Base-by-base conservation (phyloP, 2,113 vertebrate species). In the Bagarius yarrelli region DNA sequence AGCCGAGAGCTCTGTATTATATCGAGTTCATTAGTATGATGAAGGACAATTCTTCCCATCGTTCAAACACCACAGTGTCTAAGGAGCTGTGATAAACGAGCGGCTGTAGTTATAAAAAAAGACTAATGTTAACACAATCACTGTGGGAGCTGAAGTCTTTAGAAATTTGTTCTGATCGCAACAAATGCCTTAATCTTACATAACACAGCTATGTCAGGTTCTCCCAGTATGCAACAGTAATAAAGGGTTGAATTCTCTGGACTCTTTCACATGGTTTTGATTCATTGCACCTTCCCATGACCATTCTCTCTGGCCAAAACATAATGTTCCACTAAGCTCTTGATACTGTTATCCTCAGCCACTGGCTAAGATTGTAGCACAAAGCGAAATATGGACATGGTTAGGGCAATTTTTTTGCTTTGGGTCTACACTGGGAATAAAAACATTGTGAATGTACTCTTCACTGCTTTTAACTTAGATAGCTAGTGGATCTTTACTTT, bases 291-390 rank as follows among this genome's bases (percentile, higher is more conserved):
- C 80, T 57, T 81, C 61, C 71, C 59, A 61, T 27, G 63, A 25
- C 72, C 47, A 25, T 27, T 13, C 72, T 67, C 72, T 40, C n/a
- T 81, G 80, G 80, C 80, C 80, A 76, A 67, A 81, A 81, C 80
- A 81, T 72, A 81, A 57, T 67, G 72, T 67, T 81, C 80, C 36
- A 32, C 69, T 76, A 76, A 61, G 40, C 74, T 66, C 71, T 27
- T 21, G 71, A 73, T 63, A 76, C 59, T 81, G 44, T 76, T 76
- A 67, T 76, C 52, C 61, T 25, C 61, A 57, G 72, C 72, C 61
- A 57, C 61, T 32, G 72, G 61, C 80, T 67, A 56, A 59, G 50
- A 81, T 74, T 25, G 72, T 67, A 76, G 80, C 13, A 36, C 61
- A 81, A 32, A 57, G 75, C 57, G 63, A 66, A 76, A 81, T 76